Evolutionary conservation across 2,888 invertebrate genomes (phyloP).

Genomic region (Noctua janthina): DNA sequence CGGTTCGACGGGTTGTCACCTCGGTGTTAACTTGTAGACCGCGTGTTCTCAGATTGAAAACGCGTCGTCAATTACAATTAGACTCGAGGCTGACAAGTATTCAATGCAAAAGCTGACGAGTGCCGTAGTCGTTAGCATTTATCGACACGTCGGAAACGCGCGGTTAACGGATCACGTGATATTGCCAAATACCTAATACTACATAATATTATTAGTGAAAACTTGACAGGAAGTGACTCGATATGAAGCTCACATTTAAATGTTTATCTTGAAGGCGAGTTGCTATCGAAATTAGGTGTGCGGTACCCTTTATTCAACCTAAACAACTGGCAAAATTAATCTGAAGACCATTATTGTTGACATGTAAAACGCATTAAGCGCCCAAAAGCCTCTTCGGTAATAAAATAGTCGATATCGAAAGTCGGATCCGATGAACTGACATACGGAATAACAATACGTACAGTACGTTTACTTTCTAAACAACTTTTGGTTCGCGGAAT

Average conservation of each 20-base stretch:
- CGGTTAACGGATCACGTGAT: not conserved
- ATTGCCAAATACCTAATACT: no score
- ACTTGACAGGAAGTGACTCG: not conserved
- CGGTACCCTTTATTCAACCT: conserved; percentile 60
- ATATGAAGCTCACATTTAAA: not conserved
- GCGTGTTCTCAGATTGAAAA: not conserved
- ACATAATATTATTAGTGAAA: not conserved
- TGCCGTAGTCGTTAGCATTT: no score
- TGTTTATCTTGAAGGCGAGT: not conserved
- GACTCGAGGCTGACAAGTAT: not conserved
- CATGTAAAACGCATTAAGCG: conserved; percentile 76
- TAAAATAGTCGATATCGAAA: conserved; percentile 51
- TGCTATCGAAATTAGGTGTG: not conserved
- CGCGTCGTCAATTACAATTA: not conserved
- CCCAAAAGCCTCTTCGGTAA: conserved; percentile 40
- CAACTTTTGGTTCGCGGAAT: conserved; percentile 23
- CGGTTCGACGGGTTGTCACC: not conserved
- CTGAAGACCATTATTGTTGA: conserved; percentile 77
- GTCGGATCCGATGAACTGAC: conserved; percentile 35
- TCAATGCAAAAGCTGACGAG: not conserved
- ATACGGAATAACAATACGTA: conserved; percentile 26
- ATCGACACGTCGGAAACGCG: not conserved
- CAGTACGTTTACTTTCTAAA: conserved; percentile 22
- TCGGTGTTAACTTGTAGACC: not conserved
- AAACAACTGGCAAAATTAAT: conserved; percentile 80